These are phyloP conservation scores for Cydia pomonella DNA, from an alignment of 1,140 invertebrate genomes.

Conservation along the genomic window DNA sequence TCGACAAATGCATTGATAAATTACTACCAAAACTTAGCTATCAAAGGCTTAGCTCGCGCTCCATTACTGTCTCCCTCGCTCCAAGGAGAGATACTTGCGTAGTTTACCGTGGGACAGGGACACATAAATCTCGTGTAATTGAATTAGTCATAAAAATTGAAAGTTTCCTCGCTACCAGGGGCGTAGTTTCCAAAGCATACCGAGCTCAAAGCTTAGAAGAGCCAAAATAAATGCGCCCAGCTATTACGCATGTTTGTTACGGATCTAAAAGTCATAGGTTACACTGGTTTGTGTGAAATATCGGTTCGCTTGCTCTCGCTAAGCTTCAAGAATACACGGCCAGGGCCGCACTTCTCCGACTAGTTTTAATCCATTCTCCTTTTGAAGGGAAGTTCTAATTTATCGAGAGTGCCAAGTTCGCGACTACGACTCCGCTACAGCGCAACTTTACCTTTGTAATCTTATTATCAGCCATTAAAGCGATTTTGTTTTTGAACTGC, in stretches of 20 bases:
- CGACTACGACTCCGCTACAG: constrained; percentile 63
- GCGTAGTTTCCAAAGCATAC: constrained; percentile 44
- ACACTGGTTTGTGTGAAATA: background rate
- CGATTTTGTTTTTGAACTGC: constrained; percentile 39
- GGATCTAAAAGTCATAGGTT: background rate
- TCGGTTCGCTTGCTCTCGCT: background rate
- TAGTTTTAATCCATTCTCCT: constrained; percentile 79
- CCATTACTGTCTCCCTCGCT: constrained; percentile 50
- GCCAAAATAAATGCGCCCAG: background rate
- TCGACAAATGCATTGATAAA: constrained; percentile 57
- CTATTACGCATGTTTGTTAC: background rate
- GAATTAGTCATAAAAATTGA: constrained; percentile 80
- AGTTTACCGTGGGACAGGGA: constrained; percentile 58
- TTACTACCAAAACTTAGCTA: constrained; percentile 59
- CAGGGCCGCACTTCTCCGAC: constrained; percentile 62
- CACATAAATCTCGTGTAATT: constrained; percentile 74
- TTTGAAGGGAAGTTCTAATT: constrained; percentile 76
- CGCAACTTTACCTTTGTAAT: constrained; percentile 68
- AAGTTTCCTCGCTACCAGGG: constrained; percentile 70
- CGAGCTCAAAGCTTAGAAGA: background rate
- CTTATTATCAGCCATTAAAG: constrained; percentile 50
- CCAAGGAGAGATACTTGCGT: constrained; percentile 41
- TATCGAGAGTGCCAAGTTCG: constrained; percentile 79
- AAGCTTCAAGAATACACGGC: background rate
- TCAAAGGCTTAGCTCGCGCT: constrained; percentile 55